phyloP scores from a whole-genome alignment of 2,888 invertebrate species.

The Lingula anatina region DNA sequence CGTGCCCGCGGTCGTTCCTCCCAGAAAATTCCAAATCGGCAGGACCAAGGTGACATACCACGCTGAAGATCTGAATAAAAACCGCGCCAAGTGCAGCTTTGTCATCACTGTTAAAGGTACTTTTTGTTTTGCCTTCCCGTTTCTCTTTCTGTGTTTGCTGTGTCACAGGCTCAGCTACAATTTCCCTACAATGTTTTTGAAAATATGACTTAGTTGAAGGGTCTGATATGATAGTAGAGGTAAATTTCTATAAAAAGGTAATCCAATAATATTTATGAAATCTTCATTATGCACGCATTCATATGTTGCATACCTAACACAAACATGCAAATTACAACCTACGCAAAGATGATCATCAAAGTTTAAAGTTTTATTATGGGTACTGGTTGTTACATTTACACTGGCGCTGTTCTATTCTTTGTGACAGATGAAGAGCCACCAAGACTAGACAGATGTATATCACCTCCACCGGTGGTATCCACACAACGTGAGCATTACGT shows the following conservation, averaged over 20 bases:
- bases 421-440: constrained; percentile 61
- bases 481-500: constrained; percentile 22
- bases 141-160: not conserved
- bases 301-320: no score
- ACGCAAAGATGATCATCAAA: not conserved
- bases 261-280: no score
- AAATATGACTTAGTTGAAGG: no score
- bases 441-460: constrained; percentile 57
- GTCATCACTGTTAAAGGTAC: constrained; percentile 56
- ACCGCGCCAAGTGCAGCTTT: constrained; percentile 62
- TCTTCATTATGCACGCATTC: no score
- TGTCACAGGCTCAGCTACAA: no score
- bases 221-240: no score
- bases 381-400: no score
- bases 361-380: not conserved
- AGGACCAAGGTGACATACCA: constrained; percentile 58
- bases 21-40: constrained; percentile 16
- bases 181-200: no score
- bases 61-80: constrained; percentile 61
- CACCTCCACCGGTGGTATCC: constrained; percentile 57
- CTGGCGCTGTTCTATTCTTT: no score
- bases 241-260: no score
- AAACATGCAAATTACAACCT: no score
- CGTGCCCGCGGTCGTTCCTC: constrained; percentile 59
- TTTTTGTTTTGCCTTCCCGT: not conserved